Evolutionary conservation across 2,113 vertebrate species (phyloP).

Genomic region (Bagarius yarrelli): DNA sequence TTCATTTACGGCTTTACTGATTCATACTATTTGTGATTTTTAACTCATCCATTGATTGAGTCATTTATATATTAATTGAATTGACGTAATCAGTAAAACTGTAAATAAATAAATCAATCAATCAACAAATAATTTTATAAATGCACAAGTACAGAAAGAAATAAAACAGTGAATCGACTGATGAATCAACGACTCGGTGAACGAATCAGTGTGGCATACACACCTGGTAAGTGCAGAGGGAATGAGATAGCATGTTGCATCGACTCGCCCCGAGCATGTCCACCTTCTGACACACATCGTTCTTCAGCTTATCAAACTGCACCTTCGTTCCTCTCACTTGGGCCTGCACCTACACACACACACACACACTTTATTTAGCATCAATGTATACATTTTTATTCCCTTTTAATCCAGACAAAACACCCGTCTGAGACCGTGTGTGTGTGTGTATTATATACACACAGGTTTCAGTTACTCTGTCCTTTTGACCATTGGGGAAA

Average conservation of each 20-base stretch:
- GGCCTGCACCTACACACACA: constrained; percentile 69
- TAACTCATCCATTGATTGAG: too few species aligned
- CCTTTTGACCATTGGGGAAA: constrained; percentile 5
- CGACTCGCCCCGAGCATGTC: constrained; percentile 80
- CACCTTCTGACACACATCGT: constrained; percentile 80
- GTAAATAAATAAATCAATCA: too few species aligned
- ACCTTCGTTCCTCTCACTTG: constrained; percentile 78
- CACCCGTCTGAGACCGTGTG: constrained; percentile 2
- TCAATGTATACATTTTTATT: not conserved
- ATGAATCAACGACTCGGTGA: not conserved
- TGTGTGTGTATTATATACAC: not conserved
- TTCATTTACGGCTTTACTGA: too few species aligned
- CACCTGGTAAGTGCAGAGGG: constrained; percentile 77
- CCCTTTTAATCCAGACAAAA: not conserved
- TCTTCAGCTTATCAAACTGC: constrained; percentile 83
- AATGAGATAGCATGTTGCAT: constrained; percentile 80
- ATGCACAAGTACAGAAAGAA: not conserved
- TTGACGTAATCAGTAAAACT: too few species aligned
- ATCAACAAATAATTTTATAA: not conserved
- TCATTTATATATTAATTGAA: too few species aligned
- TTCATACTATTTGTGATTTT: too few species aligned
- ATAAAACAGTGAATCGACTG: too few species aligned
- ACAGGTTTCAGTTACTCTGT: not conserved
- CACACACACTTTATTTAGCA: constrained; percentile 2
- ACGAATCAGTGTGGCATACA: not conserved